A percentile compares a stretch with the other conserved stretches of the same genome.
Evolutionary conservation across 1,140 invertebrate genomes (phyloP).

Genomic region (Drosophila willistoni): DNA sequence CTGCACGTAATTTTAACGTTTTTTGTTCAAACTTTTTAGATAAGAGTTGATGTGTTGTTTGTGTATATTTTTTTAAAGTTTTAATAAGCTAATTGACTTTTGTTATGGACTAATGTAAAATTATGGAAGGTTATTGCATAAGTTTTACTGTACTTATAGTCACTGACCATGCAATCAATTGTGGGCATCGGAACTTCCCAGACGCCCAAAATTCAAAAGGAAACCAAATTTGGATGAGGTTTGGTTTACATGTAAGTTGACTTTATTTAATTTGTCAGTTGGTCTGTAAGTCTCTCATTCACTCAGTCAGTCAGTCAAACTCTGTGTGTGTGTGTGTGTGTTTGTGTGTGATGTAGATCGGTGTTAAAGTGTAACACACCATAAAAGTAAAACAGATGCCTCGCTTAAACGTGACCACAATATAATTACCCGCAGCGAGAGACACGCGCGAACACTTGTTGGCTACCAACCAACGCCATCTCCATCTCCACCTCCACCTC

Average conservation of each 20-base stretch:
- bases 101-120: too few species aligned
- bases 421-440: slow-evolving; percentile 73
- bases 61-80: background rate
- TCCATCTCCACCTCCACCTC: slow-evolving; percentile 1
- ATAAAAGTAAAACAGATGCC: slow-evolving; percentile 79
- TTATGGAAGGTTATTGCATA: background rate
- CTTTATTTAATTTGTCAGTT: slow-evolving; percentile 40
- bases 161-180: slow-evolving; percentile 1
- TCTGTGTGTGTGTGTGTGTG: background rate
- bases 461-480: slow-evolving; percentile 26
- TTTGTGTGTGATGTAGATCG: slow-evolving; percentile 41
- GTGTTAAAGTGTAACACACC: slow-evolving; percentile 78
- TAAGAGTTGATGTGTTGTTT: background rate
- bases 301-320: background rate
- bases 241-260: slow-evolving; percentile 8
- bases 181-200: background rate
- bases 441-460: slow-evolving; percentile 69
- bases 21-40: background rate
- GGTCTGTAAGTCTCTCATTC: slow-evolving; percentile 10
- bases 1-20: background rate
- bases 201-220: slow-evolving; percentile 12
- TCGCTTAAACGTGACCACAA: slow-evolving; percentile 74
- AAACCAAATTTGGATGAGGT: slow-evolving; percentile 22
- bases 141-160: slow-evolving; percentile 3
- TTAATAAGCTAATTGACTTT: too few species aligned